phyloP scores from a whole-genome alignment of 2,113 vertebrate genomes.

The Opisthocomus hoazin region DNA sequence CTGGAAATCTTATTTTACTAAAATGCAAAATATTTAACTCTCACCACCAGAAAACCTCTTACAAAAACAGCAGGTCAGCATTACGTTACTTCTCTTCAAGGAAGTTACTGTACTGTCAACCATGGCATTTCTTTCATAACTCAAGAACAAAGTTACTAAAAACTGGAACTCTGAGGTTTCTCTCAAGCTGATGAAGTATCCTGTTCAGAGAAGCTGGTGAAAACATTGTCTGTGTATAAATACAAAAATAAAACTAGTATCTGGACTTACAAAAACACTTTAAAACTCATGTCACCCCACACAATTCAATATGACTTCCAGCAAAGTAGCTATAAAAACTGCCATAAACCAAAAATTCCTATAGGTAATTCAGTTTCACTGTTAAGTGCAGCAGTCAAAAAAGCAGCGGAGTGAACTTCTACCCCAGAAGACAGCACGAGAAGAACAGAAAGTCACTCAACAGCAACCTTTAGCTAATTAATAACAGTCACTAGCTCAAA shows the following conservation, averaged over 20 bases:
- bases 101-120: not conserved
- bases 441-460: not conserved
- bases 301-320: not conserved
- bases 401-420: not conserved
- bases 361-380: not conserved
- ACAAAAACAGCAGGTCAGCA: not conserved
- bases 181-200: not conserved
- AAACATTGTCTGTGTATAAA: not conserved
- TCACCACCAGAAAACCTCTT: not conserved
- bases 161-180: constrained; percentile 12
- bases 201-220: not conserved
- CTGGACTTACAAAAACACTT: not conserved
- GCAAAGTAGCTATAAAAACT: not conserved
- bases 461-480: not conserved
- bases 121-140: constrained; percentile 20
- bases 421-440: not conserved
- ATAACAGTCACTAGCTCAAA: not conserved
- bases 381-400: not conserved
- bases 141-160: constrained; percentile 18
- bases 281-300: not conserved
- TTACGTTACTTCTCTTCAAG: not conserved
- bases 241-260: not conserved
- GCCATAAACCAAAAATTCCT: not conserved
- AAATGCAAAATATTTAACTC: not conserved
- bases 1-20: not conserved